Conservation (phyloP, 2,797 vertebrate species). For the Liparis tanakae region DNA sequence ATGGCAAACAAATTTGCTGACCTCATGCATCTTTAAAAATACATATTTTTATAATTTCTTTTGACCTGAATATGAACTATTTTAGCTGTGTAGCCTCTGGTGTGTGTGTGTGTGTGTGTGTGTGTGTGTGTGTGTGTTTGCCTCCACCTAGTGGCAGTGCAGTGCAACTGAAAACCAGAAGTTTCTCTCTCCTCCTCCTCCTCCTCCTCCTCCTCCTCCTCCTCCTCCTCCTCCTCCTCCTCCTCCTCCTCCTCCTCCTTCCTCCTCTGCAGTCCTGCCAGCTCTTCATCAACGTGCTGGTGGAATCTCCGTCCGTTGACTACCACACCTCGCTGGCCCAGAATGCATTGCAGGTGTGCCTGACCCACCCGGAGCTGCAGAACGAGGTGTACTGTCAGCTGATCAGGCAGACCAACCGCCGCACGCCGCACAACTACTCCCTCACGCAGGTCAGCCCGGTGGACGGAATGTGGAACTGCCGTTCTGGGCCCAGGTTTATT, state of each 20-base stretch:
- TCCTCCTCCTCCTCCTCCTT: no score
- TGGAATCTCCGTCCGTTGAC: constrained; percentile 93
- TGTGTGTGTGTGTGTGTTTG: constrained; percentile 50
- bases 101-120: constrained; percentile 33
- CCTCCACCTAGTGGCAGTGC: constrained; percentile 60
- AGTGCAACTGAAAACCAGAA: neutral
- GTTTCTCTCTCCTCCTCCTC: neutral
- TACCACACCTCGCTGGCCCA: constrained; percentile 96
- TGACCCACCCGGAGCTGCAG: constrained; percentile 93
- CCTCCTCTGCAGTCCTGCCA: constrained; percentile 88
- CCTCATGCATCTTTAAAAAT: neutral
- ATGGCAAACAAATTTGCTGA: constrained; percentile 21
- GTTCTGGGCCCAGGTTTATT: neutral
- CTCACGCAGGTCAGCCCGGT: constrained; percentile 87
- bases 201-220: no score
- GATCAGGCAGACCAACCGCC: constrained; percentile 90
- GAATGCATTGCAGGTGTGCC: constrained; percentile 94
- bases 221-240: no score
- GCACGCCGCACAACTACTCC: constrained; percentile 88
- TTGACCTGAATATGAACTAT: constrained; percentile 1
- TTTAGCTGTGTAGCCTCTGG: neutral
- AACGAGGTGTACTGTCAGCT: constrained; percentile 97
- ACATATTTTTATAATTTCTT: neutral
- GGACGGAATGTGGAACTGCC: neutral
- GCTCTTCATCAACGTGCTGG: constrained; percentile 96